Base-by-base conservation (phyloP, 2,797 vertebrate genomes). In the Sebastes iracundus region DNA sequence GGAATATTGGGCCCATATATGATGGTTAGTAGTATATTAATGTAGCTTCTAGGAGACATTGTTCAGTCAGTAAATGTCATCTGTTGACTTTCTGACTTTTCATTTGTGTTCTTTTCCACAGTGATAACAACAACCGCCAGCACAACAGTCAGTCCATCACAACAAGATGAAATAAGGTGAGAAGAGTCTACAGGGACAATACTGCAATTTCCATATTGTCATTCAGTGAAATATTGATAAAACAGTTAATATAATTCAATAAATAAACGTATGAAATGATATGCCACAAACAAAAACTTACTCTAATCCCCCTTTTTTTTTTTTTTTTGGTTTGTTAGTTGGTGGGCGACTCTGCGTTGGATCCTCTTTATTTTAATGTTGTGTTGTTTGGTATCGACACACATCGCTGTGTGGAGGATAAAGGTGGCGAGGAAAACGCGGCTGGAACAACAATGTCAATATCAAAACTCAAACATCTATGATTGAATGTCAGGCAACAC, bases 261-360 rank as follows among this genome's bases (percentile, higher is more conserved):
- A 4, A 30, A 62, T 23, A 12, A 11, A 28, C 1, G n/a, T 27
- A n/a, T 71, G 16, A 64, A 71, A 9, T 49, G 1, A 63, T 27
- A 20, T 68, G 3, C 16, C 2, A 18, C 6, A 0, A 38, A 2
- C 11, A 53, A 46, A 60, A 46, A 65, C 7, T 61, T 0, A 56
- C 53, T 58, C 7, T 14, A 28, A 53, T 66, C 4, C 1, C 65
- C 20, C 81, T 18, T 53, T 46, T 7, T 18, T 46, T 46, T 16
- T 46, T 46, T 46, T 46, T 46, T 46, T 46, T 46, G 42, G 10
- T 80, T 56, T 79, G 7, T 79, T 25, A 93, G 93, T 14, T 92
- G 79, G 75, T 95, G 94, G 94, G n/a, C 2, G 4, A 53, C 8
- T 82, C 90, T 94, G 7, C 91, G 94, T 7, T 94, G 94, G 94